Evolutionary conservation across 2,797 vertebrate genomes (phyloP).

Genomic region (Tamandua tetradactyla): DNA sequence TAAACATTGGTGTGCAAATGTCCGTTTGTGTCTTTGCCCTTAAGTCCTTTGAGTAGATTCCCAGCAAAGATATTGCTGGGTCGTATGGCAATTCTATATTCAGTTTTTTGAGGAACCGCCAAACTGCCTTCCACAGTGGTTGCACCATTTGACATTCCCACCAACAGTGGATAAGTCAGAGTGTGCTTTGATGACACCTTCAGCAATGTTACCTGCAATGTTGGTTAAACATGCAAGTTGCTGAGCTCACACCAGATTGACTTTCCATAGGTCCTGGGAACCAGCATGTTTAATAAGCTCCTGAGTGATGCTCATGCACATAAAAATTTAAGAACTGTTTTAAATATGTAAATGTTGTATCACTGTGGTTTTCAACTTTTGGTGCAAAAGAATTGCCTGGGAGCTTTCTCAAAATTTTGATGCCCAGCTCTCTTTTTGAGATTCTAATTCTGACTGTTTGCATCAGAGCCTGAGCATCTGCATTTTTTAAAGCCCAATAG

Average conservation of each 20-base stretch:
- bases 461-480: neutral
- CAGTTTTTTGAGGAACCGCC: too few species aligned
- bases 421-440: neutral
- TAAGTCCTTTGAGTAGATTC: too few species aligned
- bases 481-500: neutral
- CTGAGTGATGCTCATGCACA: neutral
- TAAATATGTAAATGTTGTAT: constrained; percentile 5
- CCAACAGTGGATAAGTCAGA: too few species aligned
- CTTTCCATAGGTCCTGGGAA: neutral
- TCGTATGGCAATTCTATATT: too few species aligned
- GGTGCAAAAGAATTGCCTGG: neutral
- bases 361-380: constrained; percentile 21
- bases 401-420: neutral
- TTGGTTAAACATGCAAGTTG: neutral
- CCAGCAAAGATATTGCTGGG: too few species aligned
- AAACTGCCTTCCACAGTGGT: too few species aligned
- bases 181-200: neutral
- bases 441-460: neutral
- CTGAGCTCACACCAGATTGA: neutral
- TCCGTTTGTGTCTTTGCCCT: too few species aligned
- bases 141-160: too few species aligned
- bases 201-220: neutral
- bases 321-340: constrained; percentile 21
- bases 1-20: too few species aligned
- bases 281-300: neutral